Conservation (phyloP, 2,797 vertebrate species). For the Enteromius paludinosus region DNA sequence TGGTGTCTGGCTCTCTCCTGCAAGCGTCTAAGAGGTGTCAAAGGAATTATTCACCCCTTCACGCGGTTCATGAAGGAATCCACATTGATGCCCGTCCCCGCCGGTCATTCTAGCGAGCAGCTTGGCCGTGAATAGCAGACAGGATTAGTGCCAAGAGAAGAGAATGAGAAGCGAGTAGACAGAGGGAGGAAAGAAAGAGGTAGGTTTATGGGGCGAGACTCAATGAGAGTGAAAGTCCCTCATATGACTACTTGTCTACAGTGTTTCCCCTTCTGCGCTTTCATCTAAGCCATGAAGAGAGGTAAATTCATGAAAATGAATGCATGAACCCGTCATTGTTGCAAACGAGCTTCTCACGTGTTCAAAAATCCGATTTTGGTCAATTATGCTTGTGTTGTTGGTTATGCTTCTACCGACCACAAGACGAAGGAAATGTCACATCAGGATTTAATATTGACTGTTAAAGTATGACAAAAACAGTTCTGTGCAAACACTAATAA, state of each 20-base stretch:
- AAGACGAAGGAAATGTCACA: not conserved
- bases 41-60: conserved; percentile 70
- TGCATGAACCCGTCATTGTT: conserved; percentile 32
- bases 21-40: conserved; percentile 62
- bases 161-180: conserved; percentile 41
- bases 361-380: not conserved
- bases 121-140: conserved; percentile 69
- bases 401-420: not conserved
- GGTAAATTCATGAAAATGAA: conserved; percentile 59
- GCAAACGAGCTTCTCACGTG: conserved; percentile 47
- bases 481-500: not conserved
- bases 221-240: conserved; percentile 42
- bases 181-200: conserved; percentile 33
- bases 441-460: not conserved
- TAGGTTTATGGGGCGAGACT: conserved; percentile 23
- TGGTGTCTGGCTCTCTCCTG: conserved; percentile 59
- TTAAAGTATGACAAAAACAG: not conserved
- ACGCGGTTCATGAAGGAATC: conserved; percentile 69
- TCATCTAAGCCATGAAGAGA: conserved; percentile 59
- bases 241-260: conserved; percentile 17
- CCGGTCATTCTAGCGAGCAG: conserved; percentile 62
- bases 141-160: conserved; percentile 63
- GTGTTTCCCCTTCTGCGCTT: conserved; percentile 55
- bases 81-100: conserved; percentile 62
- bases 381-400: conserved; percentile 12